These are phyloP conservation scores for Xiphophorus birchmanni DNA, from an alignment of 2,797 vertebrate species.

Conservation along the genomic window DNA sequence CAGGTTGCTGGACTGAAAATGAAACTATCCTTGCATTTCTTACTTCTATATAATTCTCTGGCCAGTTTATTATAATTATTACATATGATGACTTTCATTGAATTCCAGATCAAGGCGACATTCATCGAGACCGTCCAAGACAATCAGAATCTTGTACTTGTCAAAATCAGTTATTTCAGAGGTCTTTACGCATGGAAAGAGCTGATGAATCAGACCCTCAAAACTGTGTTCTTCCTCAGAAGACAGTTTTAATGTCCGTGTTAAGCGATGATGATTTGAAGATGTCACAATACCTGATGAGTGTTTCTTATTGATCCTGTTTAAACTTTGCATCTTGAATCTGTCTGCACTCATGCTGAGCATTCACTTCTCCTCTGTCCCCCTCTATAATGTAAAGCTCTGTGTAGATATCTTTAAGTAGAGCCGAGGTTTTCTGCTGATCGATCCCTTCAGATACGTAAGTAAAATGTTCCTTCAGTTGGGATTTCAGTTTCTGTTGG, in stretches of 20 bases:
- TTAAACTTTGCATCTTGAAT: conserved; percentile 42
- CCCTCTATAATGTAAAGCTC: conserved; percentile 60
- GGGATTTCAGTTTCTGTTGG: conserved; percentile 28
- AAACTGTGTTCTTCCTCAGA: conserved; percentile 14
- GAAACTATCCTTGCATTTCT: not conserved
- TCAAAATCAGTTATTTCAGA: conserved; percentile 43
- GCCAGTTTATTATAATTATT: not conserved
- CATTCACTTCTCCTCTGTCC: conserved; percentile 35
- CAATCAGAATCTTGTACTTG: conserved; percentile 20
- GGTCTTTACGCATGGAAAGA: conserved; percentile 33
- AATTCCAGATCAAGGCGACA: conserved; percentile 18
- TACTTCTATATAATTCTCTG: no score
- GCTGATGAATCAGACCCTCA: conserved; percentile 16
- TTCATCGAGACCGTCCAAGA: conserved; percentile 63
- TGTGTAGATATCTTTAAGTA: conserved; percentile 57
- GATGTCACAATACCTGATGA: conserved; percentile 43
- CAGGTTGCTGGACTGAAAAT: not conserved
- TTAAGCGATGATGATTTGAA: not conserved
- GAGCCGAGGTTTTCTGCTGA: conserved; percentile 16
- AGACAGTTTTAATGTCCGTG: conserved; percentile 25
- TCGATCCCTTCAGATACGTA: conserved; percentile 42
- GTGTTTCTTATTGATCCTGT: conserved; percentile 38
- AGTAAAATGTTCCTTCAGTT: conserved; percentile 25
- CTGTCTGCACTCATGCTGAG: conserved; percentile 6
- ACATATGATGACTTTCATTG: accelerated